Evolutionary conservation across 2,888 invertebrate species (phyloP).

Genomic region (Seira musarum): DNA sequence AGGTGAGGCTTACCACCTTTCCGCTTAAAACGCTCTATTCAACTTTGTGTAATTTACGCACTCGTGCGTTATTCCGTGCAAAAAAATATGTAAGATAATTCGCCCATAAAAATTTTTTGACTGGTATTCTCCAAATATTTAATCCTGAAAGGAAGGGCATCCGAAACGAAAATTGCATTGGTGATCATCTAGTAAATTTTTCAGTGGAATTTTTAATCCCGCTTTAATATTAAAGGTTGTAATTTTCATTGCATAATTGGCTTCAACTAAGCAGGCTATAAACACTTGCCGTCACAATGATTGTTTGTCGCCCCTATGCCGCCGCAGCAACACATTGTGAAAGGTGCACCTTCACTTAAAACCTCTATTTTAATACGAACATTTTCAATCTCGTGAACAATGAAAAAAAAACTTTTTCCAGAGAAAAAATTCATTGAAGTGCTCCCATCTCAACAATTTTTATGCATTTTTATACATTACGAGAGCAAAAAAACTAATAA

Average conservation of each 20-base stretch:
- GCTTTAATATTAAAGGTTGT: constrained; percentile 12
- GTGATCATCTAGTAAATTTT: not conserved
- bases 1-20: too few species aligned
- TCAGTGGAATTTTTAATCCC: not conserved
- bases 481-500: constrained; percentile 2
- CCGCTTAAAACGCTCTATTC: too few species aligned
- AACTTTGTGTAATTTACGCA: too few species aligned
- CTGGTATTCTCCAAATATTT: not conserved
- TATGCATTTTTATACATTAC: constrained; percentile 7
- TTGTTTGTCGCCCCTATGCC: constrained; percentile 5
- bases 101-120: too few species aligned
- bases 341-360: not conserved
- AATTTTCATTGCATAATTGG: not conserved
- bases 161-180: not conserved
- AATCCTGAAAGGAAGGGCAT: not conserved
- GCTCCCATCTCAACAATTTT: constrained; percentile 4
- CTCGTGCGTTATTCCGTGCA: too few species aligned
- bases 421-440: constrained; percentile 3
- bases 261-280: constrained; percentile 28
- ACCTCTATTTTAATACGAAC: constrained; percentile 32
- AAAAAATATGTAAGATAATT: too few species aligned
- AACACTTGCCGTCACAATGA: constrained; percentile 47
- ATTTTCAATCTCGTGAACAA: constrained; percentile 43
- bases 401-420: not conserved
- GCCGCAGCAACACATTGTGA: constrained; percentile 3